A percentile compares a stretch with the other conserved stretches of the same genome.
phyloP scores from a whole-genome alignment of 2,113 vertebrate species.

The Pelobates fuscus region DNA sequence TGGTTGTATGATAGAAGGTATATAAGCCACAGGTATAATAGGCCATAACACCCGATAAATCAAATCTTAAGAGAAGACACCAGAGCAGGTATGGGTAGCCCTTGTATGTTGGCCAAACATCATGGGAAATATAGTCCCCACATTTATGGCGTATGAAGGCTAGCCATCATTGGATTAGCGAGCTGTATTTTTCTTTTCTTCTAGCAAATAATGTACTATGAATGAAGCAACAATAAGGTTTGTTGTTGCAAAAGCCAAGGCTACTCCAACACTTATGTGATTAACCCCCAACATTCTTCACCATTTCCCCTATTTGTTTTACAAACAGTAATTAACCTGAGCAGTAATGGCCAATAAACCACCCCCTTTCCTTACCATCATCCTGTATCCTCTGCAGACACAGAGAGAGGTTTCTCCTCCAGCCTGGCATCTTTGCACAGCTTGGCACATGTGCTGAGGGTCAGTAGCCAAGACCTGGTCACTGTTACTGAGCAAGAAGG shows the following conservation, averaged over 20 bases:
- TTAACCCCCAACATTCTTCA: conserved; percentile 9
- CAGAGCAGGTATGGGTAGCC: too few species aligned
- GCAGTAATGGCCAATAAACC: not conserved
- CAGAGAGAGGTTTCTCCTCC: conserved; percentile 79
- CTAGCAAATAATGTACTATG: too few species aligned
- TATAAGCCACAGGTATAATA: too few species aligned
- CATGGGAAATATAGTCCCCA: too few species aligned
- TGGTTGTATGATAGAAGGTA: too few species aligned
- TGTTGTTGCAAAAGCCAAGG: not conserved
- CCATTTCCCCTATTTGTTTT: not conserved
- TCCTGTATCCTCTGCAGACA: conserved; percentile 84
- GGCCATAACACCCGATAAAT: too few species aligned
- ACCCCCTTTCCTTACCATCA: conserved; percentile 71
- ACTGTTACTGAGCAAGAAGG: conserved; percentile 49
- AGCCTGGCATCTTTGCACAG: conserved; percentile 75
- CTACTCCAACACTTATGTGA: not conserved
- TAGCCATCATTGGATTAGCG: too few species aligned
- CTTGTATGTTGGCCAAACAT: too few species aligned
- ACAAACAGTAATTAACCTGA: not conserved
- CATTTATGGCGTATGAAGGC: too few species aligned
- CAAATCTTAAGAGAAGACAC: too few species aligned
- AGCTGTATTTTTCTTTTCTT: too few species aligned
- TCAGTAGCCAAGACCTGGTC: conserved; percentile 10
- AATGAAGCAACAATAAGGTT: too few species aligned
- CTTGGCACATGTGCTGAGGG: conserved; percentile 11